Conservation (phyloP, 2,113 vertebrate genomes). For the Diadophis punctatus region DNA sequence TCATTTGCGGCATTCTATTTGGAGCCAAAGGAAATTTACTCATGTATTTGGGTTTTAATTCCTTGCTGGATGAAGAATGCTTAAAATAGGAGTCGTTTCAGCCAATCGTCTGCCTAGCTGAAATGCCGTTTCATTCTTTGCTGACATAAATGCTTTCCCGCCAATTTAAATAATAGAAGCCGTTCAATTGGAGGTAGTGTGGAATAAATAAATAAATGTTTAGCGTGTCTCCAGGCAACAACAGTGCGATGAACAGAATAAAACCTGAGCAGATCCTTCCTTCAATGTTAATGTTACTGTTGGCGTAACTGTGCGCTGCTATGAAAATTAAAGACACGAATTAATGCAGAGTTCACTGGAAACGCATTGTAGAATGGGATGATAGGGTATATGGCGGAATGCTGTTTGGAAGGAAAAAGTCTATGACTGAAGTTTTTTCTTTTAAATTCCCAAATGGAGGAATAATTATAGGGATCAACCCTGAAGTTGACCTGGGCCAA, state of each 20-base stretch:
- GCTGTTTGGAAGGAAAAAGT: accelerated
- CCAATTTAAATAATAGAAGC: conserved; percentile 25
- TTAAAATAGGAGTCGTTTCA: conserved; percentile 39
- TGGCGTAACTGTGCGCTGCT: not conserved
- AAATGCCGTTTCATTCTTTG: conserved; percentile 45
- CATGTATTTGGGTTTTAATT: conserved; percentile 55
- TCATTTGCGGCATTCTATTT: conserved; percentile 42
- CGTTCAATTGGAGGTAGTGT: conserved; percentile 18
- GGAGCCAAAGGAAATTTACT: conserved; percentile 46
- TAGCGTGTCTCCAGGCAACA: not conserved
- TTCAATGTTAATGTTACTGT: not conserved
- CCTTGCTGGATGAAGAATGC: conserved; percentile 40
- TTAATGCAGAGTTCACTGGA: not conserved
- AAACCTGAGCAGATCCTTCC: not conserved
- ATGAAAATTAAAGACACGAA: not conserved
- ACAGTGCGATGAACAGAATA: not conserved
- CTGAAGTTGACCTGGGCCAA: no score
- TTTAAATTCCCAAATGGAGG: not conserved
- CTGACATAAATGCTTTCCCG: conserved; percentile 43
- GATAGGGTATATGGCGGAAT: no score
- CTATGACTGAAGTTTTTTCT: not conserved
- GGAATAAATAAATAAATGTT: not conserved
- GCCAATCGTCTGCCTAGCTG: conserved; percentile 16
- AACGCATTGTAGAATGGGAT: no score
- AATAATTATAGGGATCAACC: not conserved